Base-by-base conservation (phyloP, 1,140 invertebrate genomes). In the Paraescarpia echinospica region DNA sequence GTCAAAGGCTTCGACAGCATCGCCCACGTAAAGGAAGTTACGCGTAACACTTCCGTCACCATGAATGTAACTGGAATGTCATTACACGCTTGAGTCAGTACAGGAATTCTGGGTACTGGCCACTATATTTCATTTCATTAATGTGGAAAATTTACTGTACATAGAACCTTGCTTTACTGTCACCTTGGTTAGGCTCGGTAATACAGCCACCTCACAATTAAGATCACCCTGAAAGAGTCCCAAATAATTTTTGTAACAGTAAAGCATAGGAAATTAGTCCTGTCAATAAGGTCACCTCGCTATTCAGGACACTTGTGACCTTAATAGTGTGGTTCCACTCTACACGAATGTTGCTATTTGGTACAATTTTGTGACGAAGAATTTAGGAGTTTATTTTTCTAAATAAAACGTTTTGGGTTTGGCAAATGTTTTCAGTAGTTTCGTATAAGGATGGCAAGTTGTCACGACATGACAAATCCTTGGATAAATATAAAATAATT, bases 1-100 rank as follows among this genome's bases (percentile, higher is more conserved):
- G 92, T 96, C 94, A 88, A 96, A 94, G 0, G 95, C 95, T 41
- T 94, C 93, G 34, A 94, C 93, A 1, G 95, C 95, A 92, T 96
- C 95, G 89, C 95, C 94, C 1, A 96, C 96, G 92, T 95, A 96
- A 0, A 96, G 92, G 94, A 95, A 95, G 33, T 94, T 95, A 89
- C 95, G 93, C 2, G 94, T 93, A 77, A 93, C 93, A 27, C 93
- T 93, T 33, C 95, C 95, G 51, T 93, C 93, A 51, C 94, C 96
- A 93, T 96, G 95, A 41, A 96, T 93, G 91, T 92, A 92, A 34
- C 93, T 93, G 90, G 4, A 94, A 94, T 92, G 31, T 77, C 59
- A 77, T 77, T 77, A 41, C 41, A 41, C 12, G 0, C 14, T 77
- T 18, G 22, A 77, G 59, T 77, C 22, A 22, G 22, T 12, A 77